Conservation (phyloP, 1,140 invertebrate genomes). For the Chymomyza costata region DNA sequence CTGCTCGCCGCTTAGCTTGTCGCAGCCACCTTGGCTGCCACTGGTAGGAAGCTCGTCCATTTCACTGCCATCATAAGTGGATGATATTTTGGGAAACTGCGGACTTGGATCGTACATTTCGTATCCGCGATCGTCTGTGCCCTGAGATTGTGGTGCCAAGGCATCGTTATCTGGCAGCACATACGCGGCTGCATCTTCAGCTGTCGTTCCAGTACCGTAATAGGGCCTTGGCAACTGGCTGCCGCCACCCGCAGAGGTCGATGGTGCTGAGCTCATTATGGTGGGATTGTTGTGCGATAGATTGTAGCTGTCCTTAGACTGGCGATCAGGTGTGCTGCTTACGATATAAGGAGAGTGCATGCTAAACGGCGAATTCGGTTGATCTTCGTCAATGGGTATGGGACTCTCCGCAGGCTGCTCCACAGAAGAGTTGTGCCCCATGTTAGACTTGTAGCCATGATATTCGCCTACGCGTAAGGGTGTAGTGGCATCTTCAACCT, state of each 20-base stretch:
- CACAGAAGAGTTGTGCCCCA: slow-evolving; percentile 53
- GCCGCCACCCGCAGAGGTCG: slow-evolving; percentile 18
- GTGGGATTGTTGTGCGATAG: slow-evolving; percentile 21
- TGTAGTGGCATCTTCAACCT: slow-evolving; percentile 68
- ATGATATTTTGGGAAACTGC: slow-evolving; percentile 38
- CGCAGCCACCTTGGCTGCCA: slow-evolving; percentile 31
- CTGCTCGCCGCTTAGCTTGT: slow-evolving; percentile 53
- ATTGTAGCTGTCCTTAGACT: slow-evolving; percentile 24
- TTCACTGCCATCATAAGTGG: background rate
- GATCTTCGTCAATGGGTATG: slow-evolving; percentile 56
- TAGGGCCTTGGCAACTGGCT: slow-evolving; percentile 24
- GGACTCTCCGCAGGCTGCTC: slow-evolving; percentile 64
- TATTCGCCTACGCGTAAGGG: slow-evolving; percentile 61
- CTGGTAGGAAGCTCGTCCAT: slow-evolving; percentile 33
- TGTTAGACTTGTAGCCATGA: slow-evolving; percentile 52
- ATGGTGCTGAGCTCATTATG: slow-evolving; percentile 30
- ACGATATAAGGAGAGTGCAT: slow-evolving; percentile 56
- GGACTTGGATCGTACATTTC: slow-evolving; percentile 69
- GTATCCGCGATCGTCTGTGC: slow-evolving; percentile 43
- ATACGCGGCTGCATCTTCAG: slow-evolving; percentile 44
- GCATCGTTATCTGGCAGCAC: slow-evolving; percentile 48
- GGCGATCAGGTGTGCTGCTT: slow-evolving; percentile 65
- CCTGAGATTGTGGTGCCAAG: background rate
- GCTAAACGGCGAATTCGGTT: slow-evolving; percentile 64
- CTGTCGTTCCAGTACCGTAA: background rate